Evolutionary conservation across 2,797 vertebrate genomes (phyloP).

Genomic region (Melanitta fusca): DNA sequence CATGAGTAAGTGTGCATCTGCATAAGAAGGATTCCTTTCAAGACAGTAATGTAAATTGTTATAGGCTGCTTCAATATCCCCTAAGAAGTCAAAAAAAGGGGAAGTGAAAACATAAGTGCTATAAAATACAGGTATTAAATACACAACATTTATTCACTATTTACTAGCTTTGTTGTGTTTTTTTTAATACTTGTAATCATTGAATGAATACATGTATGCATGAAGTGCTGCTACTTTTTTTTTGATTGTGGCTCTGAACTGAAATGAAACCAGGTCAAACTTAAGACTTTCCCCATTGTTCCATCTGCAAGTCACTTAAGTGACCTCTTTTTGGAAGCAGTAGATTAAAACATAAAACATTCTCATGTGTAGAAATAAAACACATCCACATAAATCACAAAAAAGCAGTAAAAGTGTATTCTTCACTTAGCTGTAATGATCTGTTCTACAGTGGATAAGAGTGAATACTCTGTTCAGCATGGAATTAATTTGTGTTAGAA

Average conservation of each 20-base stretch:
- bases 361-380: not conserved
- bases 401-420: not conserved
- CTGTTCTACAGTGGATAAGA: not conserved
- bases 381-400: not conserved
- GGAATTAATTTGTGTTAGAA: not conserved
- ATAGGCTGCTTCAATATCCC: slow-evolving; percentile 89
- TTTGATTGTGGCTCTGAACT: not conserved
- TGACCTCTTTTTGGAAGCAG: not conserved
- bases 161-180: not conserved
- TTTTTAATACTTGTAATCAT: not conserved
- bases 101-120: not conserved
- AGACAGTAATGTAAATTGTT: slow-evolving; percentile 88
- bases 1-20: slow-evolving; percentile 94
- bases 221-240: not conserved
- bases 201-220: not conserved
- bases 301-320: not conserved
- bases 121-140: not conserved
- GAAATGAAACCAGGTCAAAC: not conserved
- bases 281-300: not conserved
- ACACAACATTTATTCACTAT: not conserved
- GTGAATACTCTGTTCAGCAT: not conserved
- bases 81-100: slow-evolving; percentile 73
- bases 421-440: not conserved
- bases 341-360: accelerated
- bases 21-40: slow-evolving; percentile 88